These are phyloP conservation scores for Lingula anatina DNA, from an alignment of 2,888 invertebrate species.

Conservation along the genomic window DNA sequence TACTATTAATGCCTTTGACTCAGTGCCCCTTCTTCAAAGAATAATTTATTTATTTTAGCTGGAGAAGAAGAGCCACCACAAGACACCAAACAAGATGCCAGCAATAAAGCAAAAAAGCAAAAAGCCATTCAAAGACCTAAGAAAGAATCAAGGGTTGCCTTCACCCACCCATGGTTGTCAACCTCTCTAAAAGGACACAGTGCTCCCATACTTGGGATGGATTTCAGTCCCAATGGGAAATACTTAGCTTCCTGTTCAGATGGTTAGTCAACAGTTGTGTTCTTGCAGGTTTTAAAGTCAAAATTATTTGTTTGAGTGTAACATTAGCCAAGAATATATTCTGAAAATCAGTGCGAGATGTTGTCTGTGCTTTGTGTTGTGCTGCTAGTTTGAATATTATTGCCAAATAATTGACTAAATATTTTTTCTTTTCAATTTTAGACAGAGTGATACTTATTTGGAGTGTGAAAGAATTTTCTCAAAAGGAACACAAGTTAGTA, in stretches of 20 bases:
- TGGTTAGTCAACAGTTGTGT: constrained; percentile 60
- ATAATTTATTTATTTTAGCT: no score
- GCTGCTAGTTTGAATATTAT: no score
- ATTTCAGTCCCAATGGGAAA: constrained; percentile 80
- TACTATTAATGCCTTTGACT: no score
- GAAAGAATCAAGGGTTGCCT: constrained; percentile 32
- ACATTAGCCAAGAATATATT: no score
- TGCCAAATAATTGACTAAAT: neutral
- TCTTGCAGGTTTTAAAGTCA: neutral
- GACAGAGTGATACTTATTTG: constrained; percentile 80
- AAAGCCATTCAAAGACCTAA: constrained; percentile 4
- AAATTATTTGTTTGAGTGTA: neutral
- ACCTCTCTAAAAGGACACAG: constrained; percentile 79
- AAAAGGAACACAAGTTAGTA: constrained; percentile 65
- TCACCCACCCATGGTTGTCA: constrained; percentile 73
- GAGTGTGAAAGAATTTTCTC: constrained; percentile 70
- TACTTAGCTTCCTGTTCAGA: constrained; percentile 77
- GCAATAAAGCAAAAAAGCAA: no score
- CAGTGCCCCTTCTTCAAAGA: no score
- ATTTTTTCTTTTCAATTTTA: constrained; percentile 55
- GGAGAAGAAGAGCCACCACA: no score
- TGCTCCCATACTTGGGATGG: constrained; percentile 66
- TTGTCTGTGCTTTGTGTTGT: no score
- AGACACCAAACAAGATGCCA: no score
- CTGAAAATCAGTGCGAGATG: no score